These are phyloP conservation scores for Poeciliopsis occidentalis DNA, from an alignment of 2,113 vertebrate species.

Conservation along the genomic window DNA sequence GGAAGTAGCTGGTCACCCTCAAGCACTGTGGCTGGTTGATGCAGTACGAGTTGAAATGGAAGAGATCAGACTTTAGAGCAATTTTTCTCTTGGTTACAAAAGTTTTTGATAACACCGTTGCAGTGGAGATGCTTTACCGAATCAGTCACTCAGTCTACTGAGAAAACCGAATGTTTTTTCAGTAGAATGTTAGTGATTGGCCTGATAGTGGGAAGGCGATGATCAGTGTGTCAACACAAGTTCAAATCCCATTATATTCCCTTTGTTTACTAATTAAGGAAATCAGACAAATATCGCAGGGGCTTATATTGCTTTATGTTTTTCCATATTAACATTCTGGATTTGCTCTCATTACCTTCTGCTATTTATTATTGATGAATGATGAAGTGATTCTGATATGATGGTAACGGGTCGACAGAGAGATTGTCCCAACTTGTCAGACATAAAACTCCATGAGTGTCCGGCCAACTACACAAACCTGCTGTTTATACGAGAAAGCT, in stretches of 20 bases:
- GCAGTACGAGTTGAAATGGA: too few species aligned
- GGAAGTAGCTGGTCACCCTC: too few species aligned
- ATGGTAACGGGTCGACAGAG: neutral
- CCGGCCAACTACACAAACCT: slow-evolving; percentile 10
- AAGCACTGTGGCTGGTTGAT: too few species aligned
- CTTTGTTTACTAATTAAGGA: slow-evolving; percentile 34
- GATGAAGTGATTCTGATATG: slow-evolving; percentile 38
- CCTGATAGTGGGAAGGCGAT: too few species aligned
- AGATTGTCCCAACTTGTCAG: neutral
- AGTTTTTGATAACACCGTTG: too few species aligned
- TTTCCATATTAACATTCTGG: slow-evolving; percentile 32
- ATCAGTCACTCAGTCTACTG: too few species aligned
- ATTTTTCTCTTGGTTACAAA: too few species aligned
- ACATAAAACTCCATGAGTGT: neutral
- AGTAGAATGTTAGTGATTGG: too few species aligned
- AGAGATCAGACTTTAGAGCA: too few species aligned
- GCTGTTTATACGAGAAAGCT: slow-evolving; percentile 57
- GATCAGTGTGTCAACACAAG: slow-evolving; percentile 28
- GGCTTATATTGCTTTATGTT: slow-evolving; percentile 18
- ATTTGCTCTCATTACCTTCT: slow-evolving; percentile 50
- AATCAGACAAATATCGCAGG: slow-evolving; percentile 41
- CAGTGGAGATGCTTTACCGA: too few species aligned
- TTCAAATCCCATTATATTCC: slow-evolving; percentile 31
- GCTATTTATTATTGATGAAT: slow-evolving; percentile 47
- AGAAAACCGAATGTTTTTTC: too few species aligned